Conservation (phyloP, 2,797 vertebrate species). For the Halcyon smyrnensis region DNA sequence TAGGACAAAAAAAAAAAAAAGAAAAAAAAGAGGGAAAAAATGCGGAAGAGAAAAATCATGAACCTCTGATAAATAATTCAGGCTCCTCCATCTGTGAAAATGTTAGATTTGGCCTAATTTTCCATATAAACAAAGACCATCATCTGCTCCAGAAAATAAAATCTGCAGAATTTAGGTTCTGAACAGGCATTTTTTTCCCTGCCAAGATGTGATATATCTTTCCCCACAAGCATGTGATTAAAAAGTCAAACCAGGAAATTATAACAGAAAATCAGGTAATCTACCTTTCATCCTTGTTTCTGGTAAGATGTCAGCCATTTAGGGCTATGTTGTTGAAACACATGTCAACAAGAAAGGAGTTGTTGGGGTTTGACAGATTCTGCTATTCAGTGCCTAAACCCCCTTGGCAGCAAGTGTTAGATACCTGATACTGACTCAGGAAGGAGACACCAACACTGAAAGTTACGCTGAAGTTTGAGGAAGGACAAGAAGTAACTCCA, state of each 20-base stretch:
- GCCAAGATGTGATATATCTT: slow-evolving; percentile 27
- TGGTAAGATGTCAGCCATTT: not conserved
- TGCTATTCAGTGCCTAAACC: not conserved
- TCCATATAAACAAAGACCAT: slow-evolving; percentile 80
- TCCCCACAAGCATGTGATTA: not conserved
- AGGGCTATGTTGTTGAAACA: not conserved
- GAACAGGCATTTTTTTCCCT: slow-evolving; percentile 1
- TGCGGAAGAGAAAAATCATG: slow-evolving; percentile 61
- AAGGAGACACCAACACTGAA: not conserved
- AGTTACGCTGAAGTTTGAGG: not conserved
- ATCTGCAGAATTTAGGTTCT: slow-evolving; percentile 27
- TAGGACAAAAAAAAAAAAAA: not conserved
- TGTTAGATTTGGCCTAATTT: slow-evolving; percentile 83
- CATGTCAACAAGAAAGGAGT: not conserved
- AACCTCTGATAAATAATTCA: slow-evolving; percentile 84
- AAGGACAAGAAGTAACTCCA: not conserved
- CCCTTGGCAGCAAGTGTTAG: not conserved
- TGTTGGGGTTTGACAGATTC: not conserved
- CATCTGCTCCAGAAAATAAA: slow-evolving; percentile 75
- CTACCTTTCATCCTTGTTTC: not conserved
- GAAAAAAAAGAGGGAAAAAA: not conserved
- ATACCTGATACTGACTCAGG: not conserved
- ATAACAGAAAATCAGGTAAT: not conserved
- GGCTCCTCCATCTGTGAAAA: slow-evolving; percentile 81
- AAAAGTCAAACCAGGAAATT: slow-evolving; percentile 23